Base-by-base conservation (phyloP, 2,113 vertebrate species). In the Athene noctua region DNA sequence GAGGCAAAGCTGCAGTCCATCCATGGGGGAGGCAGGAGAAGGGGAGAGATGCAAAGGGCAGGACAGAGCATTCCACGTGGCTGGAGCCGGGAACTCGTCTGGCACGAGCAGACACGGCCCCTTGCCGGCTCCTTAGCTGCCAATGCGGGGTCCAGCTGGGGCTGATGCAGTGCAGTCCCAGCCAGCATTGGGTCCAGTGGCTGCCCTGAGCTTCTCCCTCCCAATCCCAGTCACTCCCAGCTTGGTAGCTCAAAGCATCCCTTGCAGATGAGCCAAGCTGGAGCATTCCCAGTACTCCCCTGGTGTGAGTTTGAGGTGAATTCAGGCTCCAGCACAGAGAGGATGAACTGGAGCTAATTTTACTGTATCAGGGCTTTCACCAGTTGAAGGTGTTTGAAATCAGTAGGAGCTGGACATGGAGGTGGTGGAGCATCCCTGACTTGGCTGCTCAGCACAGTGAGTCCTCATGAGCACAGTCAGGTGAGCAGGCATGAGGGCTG, bases 381-480 rank as follows among this genome's bases (percentile, higher is more conserved):
- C 19, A 17, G 16, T 4, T 44, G 32, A 26, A 74, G 70, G 19
- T 74, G 66, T 38, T 67, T 52, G n/a, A 80, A 62, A 54, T 58
- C 57, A 67, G 74, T 1, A 27, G 66, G 51, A 78, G 40, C 59
- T 70, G 88, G 36, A 14, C 6, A 5, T 4, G 38, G 52, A 62
- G 46, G 21, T 54, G 63, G 32, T 8, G 13, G 51, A 72, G 15
- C 32, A 59, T 20, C 65, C 32, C 47, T 57, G 46, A 15, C n/a
- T 54, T 11, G 42, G 44, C 70, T 36, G 15, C 4, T 51, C 23
- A 18, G 49, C 34, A 36, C 62, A 0, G 15, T 19, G 40, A 61
- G 72, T 16, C 46, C 27, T 51, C 1, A 0, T 38, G 25, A 52
- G 30, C 34, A 10, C 0, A 0, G 21, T 4, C 2, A 8, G 36